Percentiles rank a stretch among this genome's conserved stretches.
Conservation (phyloP, 2,113 vertebrate genomes). For the Carollia perspicillata region DNA sequence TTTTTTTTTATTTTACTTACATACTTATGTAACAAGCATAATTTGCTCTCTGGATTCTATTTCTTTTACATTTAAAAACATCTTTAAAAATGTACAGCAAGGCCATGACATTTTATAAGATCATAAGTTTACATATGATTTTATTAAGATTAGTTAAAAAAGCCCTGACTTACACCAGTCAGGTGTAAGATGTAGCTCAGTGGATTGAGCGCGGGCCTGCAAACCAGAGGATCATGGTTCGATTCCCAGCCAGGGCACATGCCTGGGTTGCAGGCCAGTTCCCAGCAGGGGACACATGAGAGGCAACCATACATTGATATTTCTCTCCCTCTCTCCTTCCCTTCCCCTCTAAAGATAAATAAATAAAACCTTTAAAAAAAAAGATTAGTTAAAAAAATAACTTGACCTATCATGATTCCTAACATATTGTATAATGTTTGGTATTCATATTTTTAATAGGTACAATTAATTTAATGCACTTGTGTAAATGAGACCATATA, state of each 20-base stretch:
- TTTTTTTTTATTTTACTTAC: background rate
- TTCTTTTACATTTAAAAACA: slow-evolving; percentile 40
- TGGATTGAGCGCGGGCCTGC: too few species aligned
- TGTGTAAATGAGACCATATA: background rate
- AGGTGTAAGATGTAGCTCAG: too few species aligned
- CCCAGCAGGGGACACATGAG: too few species aligned
- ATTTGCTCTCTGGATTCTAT: background rate
- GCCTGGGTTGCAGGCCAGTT: too few species aligned
- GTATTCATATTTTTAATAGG: background rate
- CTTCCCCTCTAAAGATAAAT: too few species aligned
- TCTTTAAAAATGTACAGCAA: background rate
- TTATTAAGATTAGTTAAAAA: background rate
- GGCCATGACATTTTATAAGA: background rate
- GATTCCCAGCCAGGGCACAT: too few species aligned
- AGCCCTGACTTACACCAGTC: too few species aligned
- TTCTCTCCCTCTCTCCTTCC: too few species aligned
- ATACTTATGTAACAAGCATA: background rate
- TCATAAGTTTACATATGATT: background rate
- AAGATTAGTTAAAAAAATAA: too few species aligned
- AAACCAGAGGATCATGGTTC: too few species aligned
- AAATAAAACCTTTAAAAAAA: too few species aligned
- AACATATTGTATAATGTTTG: background rate
- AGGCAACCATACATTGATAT: too few species aligned
- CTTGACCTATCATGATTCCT: background rate
- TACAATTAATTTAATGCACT: background rate